Base-by-base conservation (phyloP, 2,888 invertebrate species). In the Acanthococcus lagerstroemiae region DNA sequence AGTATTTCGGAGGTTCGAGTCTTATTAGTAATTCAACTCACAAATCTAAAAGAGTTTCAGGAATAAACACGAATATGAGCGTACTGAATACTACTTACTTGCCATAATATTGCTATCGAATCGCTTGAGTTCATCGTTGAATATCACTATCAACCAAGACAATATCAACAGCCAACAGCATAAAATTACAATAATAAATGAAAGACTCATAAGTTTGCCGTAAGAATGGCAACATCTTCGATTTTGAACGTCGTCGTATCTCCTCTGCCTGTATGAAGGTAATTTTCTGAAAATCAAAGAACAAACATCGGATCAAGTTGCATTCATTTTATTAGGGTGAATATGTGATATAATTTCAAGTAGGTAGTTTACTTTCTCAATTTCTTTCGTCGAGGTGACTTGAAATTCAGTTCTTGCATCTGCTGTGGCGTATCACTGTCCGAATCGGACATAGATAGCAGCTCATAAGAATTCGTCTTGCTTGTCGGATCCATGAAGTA, bases 101-200 rank as follows among this genome's bases (percentile, higher is more conserved):
- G 84, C 70, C 80, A 79, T 72, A 76, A 83, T 69, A 71, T 55
- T 27, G 12, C 46, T 45, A 60, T 66, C 66, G 12, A 54, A 48
- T 60, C 56, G 61, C 25, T 58, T 67, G 24, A 67, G 46, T 61
- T 67, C 67, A 44, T 50, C 55, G 17, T 67, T 60, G n/a, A 67
- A 61, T 17, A 67, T 45, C 2, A 67, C 55, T n/a, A 67, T 55
- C 50, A 67, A 25, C 67, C 67, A 67, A 19, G 67, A 58, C 19
- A 67, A 48, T 45, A 61, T 55, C 30, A 67, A 25, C 19, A 67
- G 30, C 67, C 67, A 67, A 61, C 67, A 67, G 26, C 58, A 61
- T 26, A 67, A 61, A 21, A 61, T 46, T 9, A 60, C 44, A 61
- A 61, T 44, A 44, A 67, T 55, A 30, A 60, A 61, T 25, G 61